phyloP scores from a whole-genome alignment of 2,797 vertebrate species.

The Phalloptychus januarius region DNA sequence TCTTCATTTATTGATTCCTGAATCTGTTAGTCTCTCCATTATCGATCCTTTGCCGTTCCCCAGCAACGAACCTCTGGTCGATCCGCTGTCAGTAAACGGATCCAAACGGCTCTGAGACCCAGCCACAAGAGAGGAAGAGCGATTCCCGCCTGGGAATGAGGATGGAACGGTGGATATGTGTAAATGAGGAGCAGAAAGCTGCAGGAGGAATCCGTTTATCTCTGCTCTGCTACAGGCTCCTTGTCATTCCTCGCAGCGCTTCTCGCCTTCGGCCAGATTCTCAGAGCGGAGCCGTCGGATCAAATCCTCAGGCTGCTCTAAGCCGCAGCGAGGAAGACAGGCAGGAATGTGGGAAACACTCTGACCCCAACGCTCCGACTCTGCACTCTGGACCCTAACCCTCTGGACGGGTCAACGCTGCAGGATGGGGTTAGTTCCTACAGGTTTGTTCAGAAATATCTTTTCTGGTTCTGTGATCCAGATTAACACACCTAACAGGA shows the following conservation, averaged over 20 bases:
- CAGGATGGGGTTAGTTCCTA: neutral
- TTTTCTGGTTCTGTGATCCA: neutral
- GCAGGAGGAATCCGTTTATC: constrained; percentile 9
- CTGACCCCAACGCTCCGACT: constrained; percentile 31
- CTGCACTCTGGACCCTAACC: too few species aligned
- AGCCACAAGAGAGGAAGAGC: neutral
- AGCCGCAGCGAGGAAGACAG: constrained; percentile 35
- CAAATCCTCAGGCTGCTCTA: constrained; percentile 49
- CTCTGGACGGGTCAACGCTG: neutral
- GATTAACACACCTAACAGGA: neutral
- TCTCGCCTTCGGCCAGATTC: constrained; percentile 42
- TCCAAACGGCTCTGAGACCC: neutral
- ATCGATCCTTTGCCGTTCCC: neutral
- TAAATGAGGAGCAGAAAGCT: constrained; percentile 12
- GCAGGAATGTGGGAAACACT: constrained; percentile 49
- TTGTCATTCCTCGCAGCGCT: constrained; percentile 44
- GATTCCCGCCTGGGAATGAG: neutral
- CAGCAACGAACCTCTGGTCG: neutral
- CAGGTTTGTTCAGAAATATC: too few species aligned
- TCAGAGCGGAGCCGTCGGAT: constrained; percentile 40
- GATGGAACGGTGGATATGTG: neutral
- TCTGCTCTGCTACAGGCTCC: constrained; percentile 17
- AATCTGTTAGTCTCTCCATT: neutral
- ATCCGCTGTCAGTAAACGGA: neutral
- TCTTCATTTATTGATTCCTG: neutral